These are phyloP conservation scores for Halichondria panicea DNA, from an alignment of 37 sponge, comb jelly and placozoan genomes.

Conservation along the genomic window DNA sequence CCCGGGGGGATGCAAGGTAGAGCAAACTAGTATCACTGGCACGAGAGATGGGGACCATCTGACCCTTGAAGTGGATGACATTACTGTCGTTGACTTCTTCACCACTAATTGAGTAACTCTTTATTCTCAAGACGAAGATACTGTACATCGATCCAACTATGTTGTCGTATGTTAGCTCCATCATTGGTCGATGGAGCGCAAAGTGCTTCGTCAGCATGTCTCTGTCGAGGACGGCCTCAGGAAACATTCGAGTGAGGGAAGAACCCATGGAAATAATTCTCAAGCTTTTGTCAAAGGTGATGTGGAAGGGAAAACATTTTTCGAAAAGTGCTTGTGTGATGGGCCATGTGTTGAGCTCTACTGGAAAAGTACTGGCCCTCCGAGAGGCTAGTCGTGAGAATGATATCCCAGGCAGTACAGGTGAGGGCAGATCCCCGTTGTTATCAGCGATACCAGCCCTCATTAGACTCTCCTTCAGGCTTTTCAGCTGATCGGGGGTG, in stretches of 20 bases:
- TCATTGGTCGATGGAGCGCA: constrained; percentile 36
- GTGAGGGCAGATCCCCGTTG: not conserved
- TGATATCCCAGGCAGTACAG: constrained; percentile 12
- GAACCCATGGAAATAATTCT: constrained; percentile 54
- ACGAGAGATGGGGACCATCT: constrained; percentile 56
- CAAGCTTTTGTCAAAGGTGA: constrained; percentile 65
- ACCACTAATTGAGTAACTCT: not conserved
- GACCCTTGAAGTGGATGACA: constrained; percentile 61
- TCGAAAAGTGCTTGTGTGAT: constrained; percentile 37
- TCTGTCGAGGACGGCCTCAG: constrained; percentile 7
- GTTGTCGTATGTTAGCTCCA: constrained; percentile 30
- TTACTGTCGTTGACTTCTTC: not conserved
- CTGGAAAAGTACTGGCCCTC: constrained; percentile 8
- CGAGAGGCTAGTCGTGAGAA: constrained; percentile 3
- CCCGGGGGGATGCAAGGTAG: constrained; percentile 71
- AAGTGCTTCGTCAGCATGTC: constrained; percentile 45
- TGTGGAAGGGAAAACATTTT: constrained; percentile 77
- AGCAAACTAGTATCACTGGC: constrained; percentile 14
- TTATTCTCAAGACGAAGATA: constrained; percentile 38
- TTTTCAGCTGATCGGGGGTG: not conserved
- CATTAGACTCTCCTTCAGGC: not conserved
- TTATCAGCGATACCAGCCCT: not conserved
- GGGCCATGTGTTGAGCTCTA: constrained; percentile 33
- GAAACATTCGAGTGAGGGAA: constrained; percentile 61
- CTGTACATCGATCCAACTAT: constrained; percentile 33